These are phyloP conservation scores for Trisateles emortualis DNA, from an alignment of 2,888 invertebrate species.

Conservation along the genomic window DNA sequence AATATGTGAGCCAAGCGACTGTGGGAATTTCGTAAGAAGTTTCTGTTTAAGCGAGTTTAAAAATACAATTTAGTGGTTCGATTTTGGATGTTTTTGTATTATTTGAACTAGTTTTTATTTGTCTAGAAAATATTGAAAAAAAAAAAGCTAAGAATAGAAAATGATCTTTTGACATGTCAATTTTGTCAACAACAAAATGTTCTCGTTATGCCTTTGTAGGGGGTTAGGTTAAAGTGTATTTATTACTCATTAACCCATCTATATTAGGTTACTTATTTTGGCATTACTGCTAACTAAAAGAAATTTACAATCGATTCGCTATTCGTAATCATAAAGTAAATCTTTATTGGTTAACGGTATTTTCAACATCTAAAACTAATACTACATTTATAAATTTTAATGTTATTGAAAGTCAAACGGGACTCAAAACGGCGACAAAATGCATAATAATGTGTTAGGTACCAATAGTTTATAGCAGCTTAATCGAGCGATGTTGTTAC, in stretches of 20 bases:
- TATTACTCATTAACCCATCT: too few species aligned
- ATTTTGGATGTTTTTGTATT: not conserved
- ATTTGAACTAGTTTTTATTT: not conserved
- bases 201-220: too few species aligned
- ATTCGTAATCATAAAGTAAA: too few species aligned
- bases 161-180: too few species aligned
- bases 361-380: not conserved
- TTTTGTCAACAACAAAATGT: too few species aligned
- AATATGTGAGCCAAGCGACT: conserved; percentile 12
- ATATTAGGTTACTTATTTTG: too few species aligned
- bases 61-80: not conserved
- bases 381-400: not conserved
- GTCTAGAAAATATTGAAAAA: too few species aligned
- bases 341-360: not conserved
- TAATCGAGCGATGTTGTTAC: not conserved
- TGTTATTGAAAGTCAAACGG: not conserved
- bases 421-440: not conserved
- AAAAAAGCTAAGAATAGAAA: too few species aligned
- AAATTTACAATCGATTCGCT: too few species aligned
- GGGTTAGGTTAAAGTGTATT: too few species aligned
- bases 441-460: not conserved
- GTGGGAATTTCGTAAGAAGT: conserved; percentile 11
- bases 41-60: not conserved
- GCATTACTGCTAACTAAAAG: too few species aligned
- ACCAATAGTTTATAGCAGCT: not conserved